Conservation (phyloP, 1,140 invertebrate genomes). For the Diprion similis region DNA sequence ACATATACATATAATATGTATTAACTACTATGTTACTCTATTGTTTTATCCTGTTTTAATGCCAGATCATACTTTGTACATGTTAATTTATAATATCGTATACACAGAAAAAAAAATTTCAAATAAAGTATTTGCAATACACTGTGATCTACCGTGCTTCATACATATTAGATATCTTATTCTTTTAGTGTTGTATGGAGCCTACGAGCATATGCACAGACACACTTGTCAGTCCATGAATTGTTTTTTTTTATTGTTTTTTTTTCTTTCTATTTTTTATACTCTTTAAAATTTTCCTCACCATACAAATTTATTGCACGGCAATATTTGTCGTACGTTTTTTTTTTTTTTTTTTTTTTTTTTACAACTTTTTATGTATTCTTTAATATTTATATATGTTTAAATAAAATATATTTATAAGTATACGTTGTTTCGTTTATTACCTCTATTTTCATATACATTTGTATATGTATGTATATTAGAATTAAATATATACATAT, state of each 20-base stretch:
- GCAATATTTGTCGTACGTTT: slow-evolving; percentile 33
- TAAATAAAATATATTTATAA: slow-evolving; percentile 30
- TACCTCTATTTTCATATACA: not conserved
- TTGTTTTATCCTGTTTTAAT: not conserved
- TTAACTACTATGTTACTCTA: not conserved
- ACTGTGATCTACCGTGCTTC: not conserved
- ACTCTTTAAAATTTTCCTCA: too few relatives aligned
- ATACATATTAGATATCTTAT: too few relatives aligned
- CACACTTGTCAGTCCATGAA: too few relatives aligned
- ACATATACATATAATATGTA: too few relatives aligned
- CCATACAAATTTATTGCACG: slow-evolving; percentile 26
- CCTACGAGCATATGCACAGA: too few relatives aligned
- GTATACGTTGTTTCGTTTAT: slow-evolving; percentile 26
- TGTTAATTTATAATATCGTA: not conserved
- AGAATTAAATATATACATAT: too few relatives aligned
- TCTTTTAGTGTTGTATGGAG: too few relatives aligned
- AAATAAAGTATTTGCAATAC: not conserved
- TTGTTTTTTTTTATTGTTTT: slow-evolving; percentile 20
- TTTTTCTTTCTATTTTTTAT: slow-evolving; percentile 19
- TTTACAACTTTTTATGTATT: slow-evolving; percentile 18
- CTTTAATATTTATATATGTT: slow-evolving; percentile 33
- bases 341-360: slow-evolving; percentile 26
- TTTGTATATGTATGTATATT: too few relatives aligned
- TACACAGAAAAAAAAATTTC: not conserved
- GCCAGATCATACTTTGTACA: not conserved